Conservation (phyloP, 2,888 invertebrate genomes). For the Himalopsyche tibetana region DNA sequence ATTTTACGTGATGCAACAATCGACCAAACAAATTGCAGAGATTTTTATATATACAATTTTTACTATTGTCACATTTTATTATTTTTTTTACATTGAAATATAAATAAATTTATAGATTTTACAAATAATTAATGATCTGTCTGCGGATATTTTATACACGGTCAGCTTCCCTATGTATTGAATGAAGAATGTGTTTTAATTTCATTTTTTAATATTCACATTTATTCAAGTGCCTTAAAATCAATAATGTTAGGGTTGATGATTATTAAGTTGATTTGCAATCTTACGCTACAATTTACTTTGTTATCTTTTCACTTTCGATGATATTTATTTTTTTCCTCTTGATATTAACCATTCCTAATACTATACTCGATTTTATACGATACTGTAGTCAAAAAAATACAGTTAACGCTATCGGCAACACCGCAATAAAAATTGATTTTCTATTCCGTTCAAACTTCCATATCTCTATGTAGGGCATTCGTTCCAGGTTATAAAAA, state of each 20-base stretch:
- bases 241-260: conserved; percentile 47
- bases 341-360: no score
- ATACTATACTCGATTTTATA: no score
- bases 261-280: conserved; percentile 20
- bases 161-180: conserved; percentile 44
- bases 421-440: no score
- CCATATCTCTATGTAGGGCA: no score
- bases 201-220: conserved; percentile 50
- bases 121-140: conserved; percentile 24
- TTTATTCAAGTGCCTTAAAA: conserved; percentile 59
- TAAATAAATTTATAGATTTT: conserved; percentile 32
- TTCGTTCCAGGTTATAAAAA: no score
- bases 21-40: conserved; percentile 49
- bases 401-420: no score
- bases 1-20: conserved; percentile 33
- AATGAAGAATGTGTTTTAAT: conserved; percentile 45
- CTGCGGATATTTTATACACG: conserved; percentile 49
- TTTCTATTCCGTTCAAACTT: no score
- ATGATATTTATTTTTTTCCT: conserved; percentile 20
- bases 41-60: conserved; percentile 50
- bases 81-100: conserved; percentile 45
- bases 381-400: no score
- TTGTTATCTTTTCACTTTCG: neutral
- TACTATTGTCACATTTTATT: conserved; percentile 48
- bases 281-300: neutral